Evolutionary conservation across 2,888 invertebrate genomes (phyloP).

Genomic region (Sericinus montela): DNA sequence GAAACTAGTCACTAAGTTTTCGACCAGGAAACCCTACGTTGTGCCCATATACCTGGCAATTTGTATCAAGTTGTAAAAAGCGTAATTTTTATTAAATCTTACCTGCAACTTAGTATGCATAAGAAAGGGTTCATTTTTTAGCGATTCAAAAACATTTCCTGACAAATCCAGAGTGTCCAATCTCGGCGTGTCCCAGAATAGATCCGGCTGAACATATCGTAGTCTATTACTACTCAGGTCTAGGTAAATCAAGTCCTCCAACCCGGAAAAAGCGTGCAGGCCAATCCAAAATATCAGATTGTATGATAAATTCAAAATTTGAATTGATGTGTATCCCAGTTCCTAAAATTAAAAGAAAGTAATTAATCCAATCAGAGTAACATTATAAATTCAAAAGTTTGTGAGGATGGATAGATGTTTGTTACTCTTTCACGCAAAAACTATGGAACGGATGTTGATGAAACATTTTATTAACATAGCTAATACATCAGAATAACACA

Average conservation of each 20-base stretch:
- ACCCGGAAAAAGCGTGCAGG: slow-evolving; percentile 77
- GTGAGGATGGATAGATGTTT: too few species aligned
- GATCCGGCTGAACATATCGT: slow-evolving; percentile 72
- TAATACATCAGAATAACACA: too few species aligned
- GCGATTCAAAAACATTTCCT: slow-evolving; percentile 79
- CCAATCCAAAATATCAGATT: slow-evolving; percentile 82
- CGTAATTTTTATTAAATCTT: slow-evolving; percentile 16
- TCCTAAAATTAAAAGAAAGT: slow-evolving; percentile 51
- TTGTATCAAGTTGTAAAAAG: too few species aligned
- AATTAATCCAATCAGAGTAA: too few species aligned
- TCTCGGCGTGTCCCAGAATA: slow-evolving; percentile 77
- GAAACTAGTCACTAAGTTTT: too few species aligned
- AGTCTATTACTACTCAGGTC: slow-evolving; percentile 82
- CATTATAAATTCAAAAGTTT: too few species aligned
- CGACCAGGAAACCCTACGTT: too few species aligned
- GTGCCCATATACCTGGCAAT: too few species aligned
- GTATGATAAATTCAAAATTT: slow-evolving; percentile 75
- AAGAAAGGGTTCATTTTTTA: slow-evolving; percentile 77
- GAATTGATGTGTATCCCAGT: slow-evolving; percentile 63
- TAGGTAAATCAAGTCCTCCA: slow-evolving; percentile 69
- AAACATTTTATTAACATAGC: too few species aligned
- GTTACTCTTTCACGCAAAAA: too few species aligned
- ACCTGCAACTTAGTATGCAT: slow-evolving; percentile 76
- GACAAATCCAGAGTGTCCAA: slow-evolving; percentile 79
- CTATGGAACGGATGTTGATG: too few species aligned